These are phyloP conservation scores for Steinernema scapterisci DNA, from an alignment of 2,888 invertebrate genomes.

Conservation along the genomic window DNA sequence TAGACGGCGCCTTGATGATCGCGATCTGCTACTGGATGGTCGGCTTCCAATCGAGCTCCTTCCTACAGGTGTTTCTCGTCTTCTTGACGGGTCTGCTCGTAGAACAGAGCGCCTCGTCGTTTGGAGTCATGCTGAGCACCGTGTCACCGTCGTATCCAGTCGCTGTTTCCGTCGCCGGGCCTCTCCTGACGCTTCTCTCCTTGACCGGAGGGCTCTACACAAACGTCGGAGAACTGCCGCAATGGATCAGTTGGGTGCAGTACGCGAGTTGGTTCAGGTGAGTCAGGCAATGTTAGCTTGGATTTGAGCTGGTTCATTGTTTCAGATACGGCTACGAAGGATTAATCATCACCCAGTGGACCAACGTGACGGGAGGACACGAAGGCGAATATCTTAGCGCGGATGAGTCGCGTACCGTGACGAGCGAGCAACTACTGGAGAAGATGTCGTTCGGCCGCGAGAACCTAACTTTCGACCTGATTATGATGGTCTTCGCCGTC, in stretches of 20 bases:
- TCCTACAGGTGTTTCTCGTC: conserved; percentile 35
- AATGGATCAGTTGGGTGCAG: conserved; percentile 63
- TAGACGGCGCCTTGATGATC: conserved; percentile 83
- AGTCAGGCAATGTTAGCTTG: not conserved
- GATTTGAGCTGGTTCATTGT: conserved; percentile 9
- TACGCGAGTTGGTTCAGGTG: conserved; percentile 58
- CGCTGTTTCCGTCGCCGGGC: conserved; percentile 60
- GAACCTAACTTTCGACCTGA: conserved; percentile 55
- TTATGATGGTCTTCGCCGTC: conserved; percentile 54
- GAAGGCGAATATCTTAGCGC: conserved; percentile 39
- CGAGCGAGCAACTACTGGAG: conserved; percentile 42
- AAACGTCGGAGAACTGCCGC: conserved; percentile 64
- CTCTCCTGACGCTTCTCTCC: conserved; percentile 61
- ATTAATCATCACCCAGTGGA: conserved; percentile 54
- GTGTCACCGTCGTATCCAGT: conserved; percentile 61
- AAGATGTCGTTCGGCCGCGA: conserved; percentile 53
- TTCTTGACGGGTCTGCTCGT: conserved; percentile 49
- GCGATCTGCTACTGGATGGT: conserved; percentile 86
- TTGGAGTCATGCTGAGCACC: conserved; percentile 62
- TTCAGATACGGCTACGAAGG: conserved; percentile 57
- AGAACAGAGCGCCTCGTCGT: conserved; percentile 57
- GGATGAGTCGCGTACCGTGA: conserved; percentile 21
- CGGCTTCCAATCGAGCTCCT: conserved; percentile 70
- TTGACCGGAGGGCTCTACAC: conserved; percentile 66
- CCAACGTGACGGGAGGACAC: conserved; percentile 41